Conservation (phyloP, 2,888 invertebrate species). For the Catocala nupta region DNA sequence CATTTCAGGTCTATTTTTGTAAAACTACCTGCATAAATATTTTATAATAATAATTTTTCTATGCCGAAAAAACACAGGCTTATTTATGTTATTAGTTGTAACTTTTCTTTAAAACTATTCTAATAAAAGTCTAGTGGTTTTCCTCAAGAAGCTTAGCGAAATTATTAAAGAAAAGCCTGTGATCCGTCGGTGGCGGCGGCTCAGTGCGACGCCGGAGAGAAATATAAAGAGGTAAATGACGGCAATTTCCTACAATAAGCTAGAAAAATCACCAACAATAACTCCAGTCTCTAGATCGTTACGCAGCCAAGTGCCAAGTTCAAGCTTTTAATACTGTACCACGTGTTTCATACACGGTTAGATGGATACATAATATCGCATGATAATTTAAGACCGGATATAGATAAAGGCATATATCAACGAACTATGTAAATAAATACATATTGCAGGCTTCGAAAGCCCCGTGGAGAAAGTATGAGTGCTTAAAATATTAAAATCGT, state of each 20-base stretch:
- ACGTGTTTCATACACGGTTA: too few species aligned
- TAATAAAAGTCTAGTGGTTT: constrained; percentile 28
- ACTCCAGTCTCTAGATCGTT: constrained; percentile 50
- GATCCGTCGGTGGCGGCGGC: constrained; percentile 12
- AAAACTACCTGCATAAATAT: not conserved
- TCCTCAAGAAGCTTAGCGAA: constrained; percentile 30
- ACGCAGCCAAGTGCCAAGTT: constrained; percentile 20
- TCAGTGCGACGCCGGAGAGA: constrained; percentile 23
- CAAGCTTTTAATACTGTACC: constrained; percentile 22
- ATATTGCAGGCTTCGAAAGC: too few species aligned
- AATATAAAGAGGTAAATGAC: constrained; percentile 68
- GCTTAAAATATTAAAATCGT: too few species aligned
- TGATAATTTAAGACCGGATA: too few species aligned
- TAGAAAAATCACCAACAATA: constrained; percentile 71
- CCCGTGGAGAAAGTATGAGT: too few species aligned
- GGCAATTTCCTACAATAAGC: constrained; percentile 71
- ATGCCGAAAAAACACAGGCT: not conserved
- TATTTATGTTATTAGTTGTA: constrained; percentile 5
- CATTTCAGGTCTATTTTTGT: not conserved
- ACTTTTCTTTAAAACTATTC: constrained; percentile 10
- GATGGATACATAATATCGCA: too few species aligned
- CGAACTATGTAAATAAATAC: too few species aligned
- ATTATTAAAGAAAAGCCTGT: constrained; percentile 33
- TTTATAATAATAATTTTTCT: too few species aligned
- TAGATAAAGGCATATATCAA: too few species aligned